Percentiles rank a stretch among this genome's conserved stretches.
Evolutionary conservation across 1,140 invertebrate genomes (phyloP).

Genomic region (Nylanderia fulva): DNA sequence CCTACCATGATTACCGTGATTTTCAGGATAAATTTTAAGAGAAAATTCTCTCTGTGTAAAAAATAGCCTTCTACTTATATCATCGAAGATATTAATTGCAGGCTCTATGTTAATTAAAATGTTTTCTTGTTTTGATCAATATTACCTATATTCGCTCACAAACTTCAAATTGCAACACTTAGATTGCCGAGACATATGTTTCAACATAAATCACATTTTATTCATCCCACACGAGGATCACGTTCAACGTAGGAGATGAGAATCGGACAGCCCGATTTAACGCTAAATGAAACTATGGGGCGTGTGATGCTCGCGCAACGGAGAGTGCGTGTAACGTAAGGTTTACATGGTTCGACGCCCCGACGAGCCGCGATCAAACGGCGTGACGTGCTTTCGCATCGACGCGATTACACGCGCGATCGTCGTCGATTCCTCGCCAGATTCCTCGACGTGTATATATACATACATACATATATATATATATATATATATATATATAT

Average conservation of each 20-base stretch:
- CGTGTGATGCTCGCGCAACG: constrained; percentile 29
- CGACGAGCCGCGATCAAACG: constrained; percentile 57
- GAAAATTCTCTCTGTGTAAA: no score
- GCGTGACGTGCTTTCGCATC: constrained; percentile 70
- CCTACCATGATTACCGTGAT: no score
- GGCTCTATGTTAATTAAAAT: no score
- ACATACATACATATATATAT: background rate
- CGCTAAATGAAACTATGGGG: constrained; percentile 32
- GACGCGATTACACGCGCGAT: constrained; percentile 62
- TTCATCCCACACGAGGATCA: constrained; percentile 2
- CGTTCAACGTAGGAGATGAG: background rate
- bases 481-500: background rate
- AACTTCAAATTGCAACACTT: background rate
- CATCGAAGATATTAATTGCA: no score
- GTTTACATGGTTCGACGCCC: constrained; percentile 73
- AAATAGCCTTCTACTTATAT: no score
- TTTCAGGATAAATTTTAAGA: no score
- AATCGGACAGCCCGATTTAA: constrained; percentile 4
- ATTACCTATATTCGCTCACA: no score
- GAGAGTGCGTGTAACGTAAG: constrained; percentile 32
- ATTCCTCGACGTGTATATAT: constrained; percentile 14
- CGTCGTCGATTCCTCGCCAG: constrained; percentile 50
- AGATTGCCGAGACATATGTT: no score
- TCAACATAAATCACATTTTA: background rate
- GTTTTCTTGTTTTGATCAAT: no score